phyloP scores from a whole-genome alignment of 2,113 vertebrate genomes.

The Varanus salvator region DNA sequence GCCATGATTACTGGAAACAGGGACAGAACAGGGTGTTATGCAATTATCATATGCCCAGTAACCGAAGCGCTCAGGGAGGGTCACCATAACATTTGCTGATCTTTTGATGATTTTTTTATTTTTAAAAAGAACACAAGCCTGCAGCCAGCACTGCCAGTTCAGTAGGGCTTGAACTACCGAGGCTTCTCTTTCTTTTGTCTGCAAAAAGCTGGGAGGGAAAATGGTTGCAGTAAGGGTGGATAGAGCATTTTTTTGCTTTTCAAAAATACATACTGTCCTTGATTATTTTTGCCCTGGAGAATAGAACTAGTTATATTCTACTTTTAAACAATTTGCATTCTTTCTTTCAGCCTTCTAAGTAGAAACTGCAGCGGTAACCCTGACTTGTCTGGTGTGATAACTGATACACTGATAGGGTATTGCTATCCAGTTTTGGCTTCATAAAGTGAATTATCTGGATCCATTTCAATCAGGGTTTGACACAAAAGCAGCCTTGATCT shows the following conservation, averaged over 20 bases:
- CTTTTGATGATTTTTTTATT: neutral
- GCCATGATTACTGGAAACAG: no score
- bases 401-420: neutral
- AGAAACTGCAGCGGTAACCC: neutral
- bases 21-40: no score
- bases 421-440: no score
- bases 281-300: neutral
- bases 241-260: neutral
- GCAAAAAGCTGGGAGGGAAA: neutral
- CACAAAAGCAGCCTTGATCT: no score
- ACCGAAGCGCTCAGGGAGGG: no score
- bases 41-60: no score
- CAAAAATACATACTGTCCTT: no score
- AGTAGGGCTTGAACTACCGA: neutral
- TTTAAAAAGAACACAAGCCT: neutral
- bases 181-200: neutral
- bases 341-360: neutral
- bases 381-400: neutral
- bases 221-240: neutral
- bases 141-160: neutral
- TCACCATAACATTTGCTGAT: no score
- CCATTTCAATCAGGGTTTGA: no score
- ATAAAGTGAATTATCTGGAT: no score
- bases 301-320: neutral
- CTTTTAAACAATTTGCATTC: neutral